phyloP scores from a whole-genome alignment of 2,888 invertebrate genomes.

The Campopleginae sp. region DNA sequence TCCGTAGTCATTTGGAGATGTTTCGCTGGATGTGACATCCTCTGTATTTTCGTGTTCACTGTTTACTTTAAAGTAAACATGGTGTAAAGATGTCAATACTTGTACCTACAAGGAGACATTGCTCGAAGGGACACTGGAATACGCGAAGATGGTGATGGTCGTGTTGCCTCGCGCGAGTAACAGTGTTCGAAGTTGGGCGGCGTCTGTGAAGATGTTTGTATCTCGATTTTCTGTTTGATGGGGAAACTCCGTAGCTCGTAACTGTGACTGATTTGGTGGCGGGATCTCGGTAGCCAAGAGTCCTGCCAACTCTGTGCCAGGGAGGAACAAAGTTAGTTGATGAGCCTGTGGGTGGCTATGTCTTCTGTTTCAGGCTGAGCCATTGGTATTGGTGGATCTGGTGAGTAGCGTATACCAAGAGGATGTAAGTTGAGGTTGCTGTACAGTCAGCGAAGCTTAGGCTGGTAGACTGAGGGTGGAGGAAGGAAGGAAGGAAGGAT shows the following conservation, averaged over 20 bases:
- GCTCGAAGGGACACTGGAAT: slow-evolving; percentile 9
- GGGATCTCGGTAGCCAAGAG: slow-evolving; percentile 75
- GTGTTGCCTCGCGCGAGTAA: slow-evolving; percentile 14
- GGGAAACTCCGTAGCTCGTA: slow-evolving; percentile 79
- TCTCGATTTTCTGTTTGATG: slow-evolving; percentile 81
- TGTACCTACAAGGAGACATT: slow-evolving; percentile 31
- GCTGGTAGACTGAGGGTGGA: slow-evolving; percentile 14
- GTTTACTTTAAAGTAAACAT: slow-evolving; percentile 32
- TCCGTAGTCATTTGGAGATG: not conserved
- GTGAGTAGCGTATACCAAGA: slow-evolving; percentile 51
- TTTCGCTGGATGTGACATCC: not conserved
- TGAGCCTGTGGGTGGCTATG: slow-evolving; percentile 80
- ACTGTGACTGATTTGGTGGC: slow-evolving; percentile 81
- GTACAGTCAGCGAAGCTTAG: slow-evolving; percentile 33
- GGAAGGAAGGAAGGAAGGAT: slow-evolving; percentile 50
- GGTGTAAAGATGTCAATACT: not conserved
- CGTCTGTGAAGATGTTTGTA: slow-evolving; percentile 77
- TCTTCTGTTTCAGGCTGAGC: slow-evolving; percentile 54
- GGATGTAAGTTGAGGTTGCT: slow-evolving; percentile 40
- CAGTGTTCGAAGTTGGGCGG: slow-evolving; percentile 24
- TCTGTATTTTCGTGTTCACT: not conserved
- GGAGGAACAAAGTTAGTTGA: slow-evolving; percentile 83
- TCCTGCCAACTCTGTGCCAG: slow-evolving; percentile 76
- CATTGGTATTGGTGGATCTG: slow-evolving; percentile 60
- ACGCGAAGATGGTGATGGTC: slow-evolving; percentile 29